Evolutionary conservation across 2,797 vertebrate species (phyloP).

Genomic region (Thunnus albacares): DNA sequence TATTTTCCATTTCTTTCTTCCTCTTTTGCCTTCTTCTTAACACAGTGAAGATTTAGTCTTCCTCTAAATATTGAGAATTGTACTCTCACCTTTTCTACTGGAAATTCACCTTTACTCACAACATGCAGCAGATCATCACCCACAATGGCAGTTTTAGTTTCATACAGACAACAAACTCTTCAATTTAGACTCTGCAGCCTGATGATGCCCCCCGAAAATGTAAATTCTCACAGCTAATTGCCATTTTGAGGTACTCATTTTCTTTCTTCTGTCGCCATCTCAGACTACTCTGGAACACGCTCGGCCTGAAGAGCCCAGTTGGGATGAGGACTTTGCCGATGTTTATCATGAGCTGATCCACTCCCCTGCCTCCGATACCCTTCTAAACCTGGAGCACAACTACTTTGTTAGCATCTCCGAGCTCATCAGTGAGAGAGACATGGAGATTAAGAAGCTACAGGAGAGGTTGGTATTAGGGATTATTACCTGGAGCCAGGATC

Average conservation of each 20-base stretch:
- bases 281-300: slow-evolving; percentile 94
- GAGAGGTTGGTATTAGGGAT: slow-evolving; percentile 88
- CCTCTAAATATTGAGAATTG: not conserved
- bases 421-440: slow-evolving; percentile 96
- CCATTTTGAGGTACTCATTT: not conserved
- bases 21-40: slow-evolving; percentile 17
- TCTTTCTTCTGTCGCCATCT: slow-evolving; percentile 5
- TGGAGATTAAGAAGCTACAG: slow-evolving; percentile 94
- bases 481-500: not conserved
- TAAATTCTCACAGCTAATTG: too few species aligned
- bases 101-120: not conserved
- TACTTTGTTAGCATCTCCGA: slow-evolving; percentile 99
- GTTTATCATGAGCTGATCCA: slow-evolving; percentile 98
- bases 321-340: slow-evolving; percentile 98
- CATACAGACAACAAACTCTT: not conserved
- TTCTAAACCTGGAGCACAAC: slow-evolving; percentile 97
- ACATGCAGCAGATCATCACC: not conserved
- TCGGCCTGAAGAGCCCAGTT: slow-evolving; percentile 93
- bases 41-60: too few species aligned
- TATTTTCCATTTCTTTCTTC: not conserved
- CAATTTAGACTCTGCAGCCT: not conserved
- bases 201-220: too few species aligned
- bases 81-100: not conserved
- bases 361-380: slow-evolving; percentile 96
- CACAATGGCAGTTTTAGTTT: not conserved